Conservation (phyloP, 2,113 vertebrate genomes). For the Isurus oxyrinchus region DNA sequence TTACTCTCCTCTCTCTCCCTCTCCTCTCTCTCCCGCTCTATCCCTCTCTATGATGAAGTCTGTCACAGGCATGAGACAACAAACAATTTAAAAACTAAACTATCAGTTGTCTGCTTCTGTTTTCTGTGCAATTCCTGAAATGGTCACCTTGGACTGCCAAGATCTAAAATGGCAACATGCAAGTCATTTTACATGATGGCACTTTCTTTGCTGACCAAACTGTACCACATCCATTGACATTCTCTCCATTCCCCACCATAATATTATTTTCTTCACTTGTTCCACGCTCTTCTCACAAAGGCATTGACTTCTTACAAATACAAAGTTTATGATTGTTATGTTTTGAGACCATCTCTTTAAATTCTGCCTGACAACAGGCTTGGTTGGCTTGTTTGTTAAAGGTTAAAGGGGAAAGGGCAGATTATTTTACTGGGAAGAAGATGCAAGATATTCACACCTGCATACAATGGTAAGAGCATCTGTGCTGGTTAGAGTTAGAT, state of each 20-base stretch:
- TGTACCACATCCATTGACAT: not conserved
- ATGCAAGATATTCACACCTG: too few species aligned
- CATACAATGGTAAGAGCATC: not conserved
- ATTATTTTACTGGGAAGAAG: too few species aligned
- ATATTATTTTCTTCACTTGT: not conserved
- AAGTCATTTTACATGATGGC: not conserved
- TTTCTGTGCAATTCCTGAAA: not conserved
- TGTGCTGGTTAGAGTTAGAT: not conserved
- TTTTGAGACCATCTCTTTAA: too few species aligned
- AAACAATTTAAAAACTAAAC: not conserved
- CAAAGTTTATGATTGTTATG: too few species aligned
- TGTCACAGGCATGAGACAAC: not conserved
- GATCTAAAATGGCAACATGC: not conserved
- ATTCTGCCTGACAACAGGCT: too few species aligned
- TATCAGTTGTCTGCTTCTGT: too few species aligned
- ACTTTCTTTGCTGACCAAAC: not conserved
- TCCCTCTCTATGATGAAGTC: not conserved
- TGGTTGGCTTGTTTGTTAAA: too few species aligned
- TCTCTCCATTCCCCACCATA: too few species aligned
- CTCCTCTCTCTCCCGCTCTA: not conserved
- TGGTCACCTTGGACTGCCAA: not conserved
- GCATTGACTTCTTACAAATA: too few species aligned
- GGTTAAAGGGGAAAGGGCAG: too few species aligned
- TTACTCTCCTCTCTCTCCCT: not conserved
- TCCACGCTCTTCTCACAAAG: not conserved